Percentiles rank a stretch among this genome's conserved stretches.
Conservation (phyloP, 2,113 vertebrate species). For the Forbesichthys agassizii region DNA sequence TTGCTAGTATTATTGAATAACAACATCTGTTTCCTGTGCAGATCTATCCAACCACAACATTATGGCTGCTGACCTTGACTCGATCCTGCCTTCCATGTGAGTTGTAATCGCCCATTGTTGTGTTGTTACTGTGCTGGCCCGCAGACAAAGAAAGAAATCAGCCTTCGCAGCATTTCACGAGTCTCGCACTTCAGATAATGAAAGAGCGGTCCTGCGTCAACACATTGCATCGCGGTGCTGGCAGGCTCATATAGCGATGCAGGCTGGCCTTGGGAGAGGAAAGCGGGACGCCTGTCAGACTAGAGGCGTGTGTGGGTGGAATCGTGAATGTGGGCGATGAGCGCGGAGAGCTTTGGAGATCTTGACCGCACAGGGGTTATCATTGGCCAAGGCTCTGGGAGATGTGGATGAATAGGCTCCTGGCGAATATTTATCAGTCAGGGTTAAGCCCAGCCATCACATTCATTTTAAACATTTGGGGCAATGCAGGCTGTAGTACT, state of each 20-base stretch:
- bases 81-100: background rate
- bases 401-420: slow-evolving; percentile 2
- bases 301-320: slow-evolving; percentile 42
- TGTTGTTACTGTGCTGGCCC: slow-evolving; percentile 21
- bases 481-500: background rate
- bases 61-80: background rate
- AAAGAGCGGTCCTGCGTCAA: slow-evolving; percentile 6
- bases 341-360: slow-evolving; percentile 38
- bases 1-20: background rate
- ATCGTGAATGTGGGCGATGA: background rate
- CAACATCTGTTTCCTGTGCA: background rate
- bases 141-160: slow-evolving; percentile 8
- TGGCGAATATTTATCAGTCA: slow-evolving; percentile 7
- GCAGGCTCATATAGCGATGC: slow-evolving; percentile 6
- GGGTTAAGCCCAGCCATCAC: background rate
- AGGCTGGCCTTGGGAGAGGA: slow-evolving; percentile 64
- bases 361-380: slow-evolving; percentile 58
- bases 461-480: slow-evolving; percentile 5
- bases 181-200: slow-evolving; percentile 21
- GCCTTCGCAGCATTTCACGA: slow-evolving; percentile 1
- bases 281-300: slow-evolving; percentile 32
- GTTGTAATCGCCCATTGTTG: slow-evolving; percentile 11
- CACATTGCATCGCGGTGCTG: slow-evolving; percentile 16
- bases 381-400: slow-evolving; percentile 48
- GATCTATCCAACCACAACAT: slow-evolving; percentile 3